Evolutionary conservation across 2,797 vertebrate genomes (phyloP).

Genomic region (Salmo trutta): DNA sequence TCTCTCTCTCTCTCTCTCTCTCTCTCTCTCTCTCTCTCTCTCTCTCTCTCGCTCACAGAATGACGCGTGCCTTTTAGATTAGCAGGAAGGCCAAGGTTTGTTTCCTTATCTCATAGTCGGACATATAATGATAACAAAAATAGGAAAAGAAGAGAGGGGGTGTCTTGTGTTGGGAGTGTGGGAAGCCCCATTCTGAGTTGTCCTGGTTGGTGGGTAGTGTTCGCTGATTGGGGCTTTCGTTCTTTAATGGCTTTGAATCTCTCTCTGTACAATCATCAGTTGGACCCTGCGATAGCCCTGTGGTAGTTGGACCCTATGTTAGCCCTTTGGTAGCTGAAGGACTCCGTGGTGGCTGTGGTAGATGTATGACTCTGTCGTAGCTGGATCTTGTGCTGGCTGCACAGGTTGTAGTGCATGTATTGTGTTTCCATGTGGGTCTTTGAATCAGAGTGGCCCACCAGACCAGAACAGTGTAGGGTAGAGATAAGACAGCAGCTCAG

Average conservation of each 20-base stretch:
- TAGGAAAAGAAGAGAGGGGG: background rate
- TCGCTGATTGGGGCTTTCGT: background rate
- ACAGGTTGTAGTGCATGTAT: too few species aligned
- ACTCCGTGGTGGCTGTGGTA: too few species aligned
- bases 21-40: too few species aligned
- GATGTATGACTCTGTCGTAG: too few species aligned
- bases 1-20: too few species aligned
- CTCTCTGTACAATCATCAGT: background rate
- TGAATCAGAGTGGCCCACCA: conserved; percentile 20
- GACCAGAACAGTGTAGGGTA: conserved; percentile 13
- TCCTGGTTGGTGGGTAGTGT: background rate
- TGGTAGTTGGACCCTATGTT: background rate
- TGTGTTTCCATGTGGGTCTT: background rate
- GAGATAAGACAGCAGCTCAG: conserved; percentile 23
- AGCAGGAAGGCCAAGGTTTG: background rate
- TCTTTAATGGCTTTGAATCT: background rate
- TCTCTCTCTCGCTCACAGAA: background rate
- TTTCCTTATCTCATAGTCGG: background rate
- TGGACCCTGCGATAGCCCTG: background rate
- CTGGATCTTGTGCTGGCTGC: too few species aligned
- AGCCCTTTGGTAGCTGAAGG: background rate
- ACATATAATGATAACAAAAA: background rate
- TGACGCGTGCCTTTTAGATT: background rate
- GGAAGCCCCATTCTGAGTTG: background rate
- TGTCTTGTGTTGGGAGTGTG: background rate